A percentile compares a stretch with the other conserved stretches of the same genome.
phyloP scores from a whole-genome alignment of 2,113 vertebrate species.

The Amblyornis subalaris region DNA sequence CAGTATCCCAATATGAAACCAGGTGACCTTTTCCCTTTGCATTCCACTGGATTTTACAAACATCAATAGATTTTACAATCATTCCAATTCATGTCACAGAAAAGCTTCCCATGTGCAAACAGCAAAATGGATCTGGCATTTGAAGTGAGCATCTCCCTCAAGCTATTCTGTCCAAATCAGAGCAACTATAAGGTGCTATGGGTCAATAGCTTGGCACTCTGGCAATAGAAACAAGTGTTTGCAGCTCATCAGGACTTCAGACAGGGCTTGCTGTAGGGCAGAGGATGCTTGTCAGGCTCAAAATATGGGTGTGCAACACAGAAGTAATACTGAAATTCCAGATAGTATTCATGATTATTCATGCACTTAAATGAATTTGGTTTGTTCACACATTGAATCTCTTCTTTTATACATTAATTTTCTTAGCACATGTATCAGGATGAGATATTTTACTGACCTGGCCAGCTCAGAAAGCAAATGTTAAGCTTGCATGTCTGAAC shows the following conservation, averaged over 20 bases:
- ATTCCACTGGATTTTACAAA: neutral
- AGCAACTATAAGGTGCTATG: neutral
- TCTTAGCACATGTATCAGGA: rapidly evolving
- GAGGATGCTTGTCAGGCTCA: neutral
- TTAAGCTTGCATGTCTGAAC: neutral
- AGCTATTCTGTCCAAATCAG: neutral
- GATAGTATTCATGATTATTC: neutral
- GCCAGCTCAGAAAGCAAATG: neutral
- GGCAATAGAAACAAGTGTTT: neutral
- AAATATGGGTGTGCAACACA: neutral
- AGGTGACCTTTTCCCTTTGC: neutral
- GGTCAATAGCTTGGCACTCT: constrained; percentile 16
- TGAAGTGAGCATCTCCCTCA: constrained; percentile 2
- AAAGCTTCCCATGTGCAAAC: neutral
- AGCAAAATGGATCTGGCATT: neutral
- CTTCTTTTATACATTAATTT: neutral
- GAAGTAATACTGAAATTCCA: neutral
- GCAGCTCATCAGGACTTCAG: neutral
- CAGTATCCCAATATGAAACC: neutral
- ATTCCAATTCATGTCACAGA: neutral
- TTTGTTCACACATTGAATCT: neutral
- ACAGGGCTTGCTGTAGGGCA: neutral
- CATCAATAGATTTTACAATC: neutral
- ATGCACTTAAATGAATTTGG: neutral
- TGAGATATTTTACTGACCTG: neutral